Percentiles rank a stretch among this genome's conserved stretches.
Conservation (phyloP, 92 coral and sea anemone genomes). For the Epizoanthus scotinus region DNA sequence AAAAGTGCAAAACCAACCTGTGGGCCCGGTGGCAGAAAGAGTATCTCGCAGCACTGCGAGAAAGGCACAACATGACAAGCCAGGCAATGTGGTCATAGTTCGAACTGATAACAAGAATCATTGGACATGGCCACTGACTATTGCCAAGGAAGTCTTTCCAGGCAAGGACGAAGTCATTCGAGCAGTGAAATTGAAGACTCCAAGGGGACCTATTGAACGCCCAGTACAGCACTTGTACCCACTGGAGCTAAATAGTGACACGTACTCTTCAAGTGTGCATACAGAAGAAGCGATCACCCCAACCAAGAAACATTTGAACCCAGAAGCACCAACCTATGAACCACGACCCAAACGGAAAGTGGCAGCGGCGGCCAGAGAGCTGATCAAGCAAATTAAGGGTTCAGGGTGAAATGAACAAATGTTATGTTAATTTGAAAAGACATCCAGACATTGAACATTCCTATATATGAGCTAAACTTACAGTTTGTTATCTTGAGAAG, state of each 20-base stretch:
- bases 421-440: neutral
- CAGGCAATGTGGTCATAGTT: conserved; percentile 42
- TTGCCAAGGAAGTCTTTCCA: conserved; percentile 35
- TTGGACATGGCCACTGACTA: conserved; percentile 53
- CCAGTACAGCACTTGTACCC: conserved; percentile 56
- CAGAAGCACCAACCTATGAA: conserved; percentile 22
- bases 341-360: conserved; percentile 30
- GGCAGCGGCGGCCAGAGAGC: conserved; percentile 24
- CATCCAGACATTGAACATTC: neutral
- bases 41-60: conserved; percentile 53
- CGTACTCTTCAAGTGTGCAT: neutral
- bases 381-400: neutral
- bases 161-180: conserved; percentile 45
- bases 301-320: conserved; percentile 22
- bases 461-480: too few species aligned
- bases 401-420: conserved; percentile 9
- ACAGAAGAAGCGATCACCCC: neutral
- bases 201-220: conserved; percentile 29
- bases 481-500: too few species aligned
- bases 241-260: conserved; percentile 40
- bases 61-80: conserved; percentile 46
- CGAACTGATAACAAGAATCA: conserved; percentile 48
- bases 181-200: conserved; percentile 47
- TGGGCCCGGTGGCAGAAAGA: conserved; percentile 51
- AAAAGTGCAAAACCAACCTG: conserved; percentile 45